Percentiles rank a stretch among this genome's conserved stretches.
phyloP scores from a whole-genome alignment of 2,888 invertebrate species.

The Bimastos eiseni region DNA sequence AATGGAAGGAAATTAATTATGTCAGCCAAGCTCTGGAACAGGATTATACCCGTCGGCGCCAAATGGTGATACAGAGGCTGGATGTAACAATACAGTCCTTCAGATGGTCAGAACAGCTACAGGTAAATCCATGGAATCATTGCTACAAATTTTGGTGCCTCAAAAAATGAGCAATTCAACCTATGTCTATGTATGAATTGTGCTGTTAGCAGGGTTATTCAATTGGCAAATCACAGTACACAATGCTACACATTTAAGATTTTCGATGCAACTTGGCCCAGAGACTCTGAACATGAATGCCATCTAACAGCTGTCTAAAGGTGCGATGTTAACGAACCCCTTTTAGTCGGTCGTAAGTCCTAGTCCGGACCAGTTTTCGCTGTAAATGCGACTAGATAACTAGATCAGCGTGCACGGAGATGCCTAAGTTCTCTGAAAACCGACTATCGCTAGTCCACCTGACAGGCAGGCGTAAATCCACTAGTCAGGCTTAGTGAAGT shows the following conservation, averaged over 20 bases:
- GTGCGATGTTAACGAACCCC: too few relatives aligned
- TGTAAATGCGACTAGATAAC: too few relatives aligned
- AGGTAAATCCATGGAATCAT: slow-evolving; percentile 66
- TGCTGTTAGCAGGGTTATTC: background rate
- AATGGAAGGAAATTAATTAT: slow-evolving; percentile 78
- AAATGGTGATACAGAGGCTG: slow-evolving; percentile 84
- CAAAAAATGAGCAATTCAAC: background rate
- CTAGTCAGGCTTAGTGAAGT: too few relatives aligned
- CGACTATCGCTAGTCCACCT: too few relatives aligned
- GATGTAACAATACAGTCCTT: slow-evolving; percentile 97
- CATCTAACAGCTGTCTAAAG: too few relatives aligned
- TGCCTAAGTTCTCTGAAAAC: too few relatives aligned
- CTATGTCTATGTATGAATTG: background rate
- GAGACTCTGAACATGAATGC: too few relatives aligned
- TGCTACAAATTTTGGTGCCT: background rate
- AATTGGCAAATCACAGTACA: background rate
- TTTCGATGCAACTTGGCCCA: too few relatives aligned
- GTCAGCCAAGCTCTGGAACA: slow-evolving; percentile 75
- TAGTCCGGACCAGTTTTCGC: too few relatives aligned
- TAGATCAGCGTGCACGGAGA: too few relatives aligned
- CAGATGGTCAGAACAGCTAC: slow-evolving; percentile 66
- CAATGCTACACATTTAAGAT: background rate
- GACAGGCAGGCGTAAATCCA: too few relatives aligned
- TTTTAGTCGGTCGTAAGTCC: too few relatives aligned
- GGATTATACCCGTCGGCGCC: slow-evolving; percentile 83